Percentiles rank a stretch among this genome's conserved stretches.
These are phyloP conservation scores for Drosophila mimetica DNA, from an alignment of 2,888 invertebrate species.

Conservation along the genomic window DNA sequence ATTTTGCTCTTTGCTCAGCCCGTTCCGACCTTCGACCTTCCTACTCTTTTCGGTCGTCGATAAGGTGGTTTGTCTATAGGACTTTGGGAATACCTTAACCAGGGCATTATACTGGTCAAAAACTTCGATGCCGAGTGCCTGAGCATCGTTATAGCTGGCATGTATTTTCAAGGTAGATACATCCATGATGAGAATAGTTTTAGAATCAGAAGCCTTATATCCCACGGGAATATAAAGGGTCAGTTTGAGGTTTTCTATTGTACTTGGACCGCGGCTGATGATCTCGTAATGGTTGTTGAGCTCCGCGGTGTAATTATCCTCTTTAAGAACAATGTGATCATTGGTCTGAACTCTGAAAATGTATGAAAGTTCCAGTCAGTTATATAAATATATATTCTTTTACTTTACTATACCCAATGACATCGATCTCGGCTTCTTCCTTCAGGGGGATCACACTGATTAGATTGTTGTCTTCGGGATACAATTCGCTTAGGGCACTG, in stretches of 20 bases:
- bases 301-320: conserved; percentile 70
- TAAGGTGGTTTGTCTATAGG: conserved; percentile 50
- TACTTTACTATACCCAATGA: conserved; percentile 75
- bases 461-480: conserved; percentile 75
- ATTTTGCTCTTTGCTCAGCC: not conserved
- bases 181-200: conserved; percentile 79
- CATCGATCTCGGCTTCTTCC: conserved; percentile 83
- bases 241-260: conserved; percentile 76
- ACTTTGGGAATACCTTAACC: no score
- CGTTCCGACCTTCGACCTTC: not conserved
- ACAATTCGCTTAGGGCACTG: conserved; percentile 76
- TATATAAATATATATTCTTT: not conserved
- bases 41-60: not conserved
- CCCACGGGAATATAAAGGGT: conserved; percentile 82
- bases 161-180: conserved; percentile 79
- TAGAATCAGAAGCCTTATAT: conserved; percentile 74
- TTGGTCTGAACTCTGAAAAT: conserved; percentile 74
- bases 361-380: no score
- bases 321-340: conserved; percentile 75
- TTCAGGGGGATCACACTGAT: conserved; percentile 70
- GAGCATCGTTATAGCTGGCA: conserved; percentile 75
- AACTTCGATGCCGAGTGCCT: conserved; percentile 74
- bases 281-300: conserved; percentile 83
- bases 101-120: conserved; percentile 81
- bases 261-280: conserved; percentile 83